Evolutionary conservation across 1,140 invertebrate genomes (phyloP).

Genomic region (Bactericera cockerelli): DNA sequence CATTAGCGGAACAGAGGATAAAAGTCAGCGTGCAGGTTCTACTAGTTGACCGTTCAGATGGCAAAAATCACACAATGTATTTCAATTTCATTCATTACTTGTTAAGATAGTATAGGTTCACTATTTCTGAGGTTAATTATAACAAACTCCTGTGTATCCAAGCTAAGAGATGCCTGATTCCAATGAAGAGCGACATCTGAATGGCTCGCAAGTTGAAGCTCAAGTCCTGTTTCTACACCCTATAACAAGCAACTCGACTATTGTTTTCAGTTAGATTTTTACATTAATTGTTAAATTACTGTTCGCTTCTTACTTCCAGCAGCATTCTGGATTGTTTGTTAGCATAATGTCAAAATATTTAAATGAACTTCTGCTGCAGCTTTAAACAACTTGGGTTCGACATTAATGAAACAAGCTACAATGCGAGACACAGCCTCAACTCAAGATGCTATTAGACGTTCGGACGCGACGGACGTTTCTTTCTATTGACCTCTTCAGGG

Average conservation of each 20-base stretch:
- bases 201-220: not conserved
- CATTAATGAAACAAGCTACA: slow-evolving; percentile 8
- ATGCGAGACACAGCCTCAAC: not conserved
- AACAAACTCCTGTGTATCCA: not conserved
- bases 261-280: slow-evolving; percentile 1
- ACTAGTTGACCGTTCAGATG: not conserved
- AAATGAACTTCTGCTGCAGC: not conserved
- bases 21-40: no score
- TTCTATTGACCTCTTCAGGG: no score
- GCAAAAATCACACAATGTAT: not conserved
- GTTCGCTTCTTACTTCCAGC: slow-evolving; percentile 1
- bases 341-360: slow-evolving; percentile 8
- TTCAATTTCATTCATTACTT: slow-evolving; percentile 8
- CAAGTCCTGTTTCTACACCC: slow-evolving; percentile 7
- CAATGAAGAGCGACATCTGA: slow-evolving; percentile 2
- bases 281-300: slow-evolving; percentile 9
- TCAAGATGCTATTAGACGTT: no score
- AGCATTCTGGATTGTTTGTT: not conserved
- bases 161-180: not conserved
- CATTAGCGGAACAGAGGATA: no score
- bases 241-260: slow-evolving; percentile 1
- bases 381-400: not conserved
- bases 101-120: not conserved
- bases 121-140: slow-evolving; percentile 4
- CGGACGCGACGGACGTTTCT: no score